These are phyloP conservation scores for Eustalomyia histrio DNA, from an alignment of 2,888 invertebrate species.

Conservation along the genomic window DNA sequence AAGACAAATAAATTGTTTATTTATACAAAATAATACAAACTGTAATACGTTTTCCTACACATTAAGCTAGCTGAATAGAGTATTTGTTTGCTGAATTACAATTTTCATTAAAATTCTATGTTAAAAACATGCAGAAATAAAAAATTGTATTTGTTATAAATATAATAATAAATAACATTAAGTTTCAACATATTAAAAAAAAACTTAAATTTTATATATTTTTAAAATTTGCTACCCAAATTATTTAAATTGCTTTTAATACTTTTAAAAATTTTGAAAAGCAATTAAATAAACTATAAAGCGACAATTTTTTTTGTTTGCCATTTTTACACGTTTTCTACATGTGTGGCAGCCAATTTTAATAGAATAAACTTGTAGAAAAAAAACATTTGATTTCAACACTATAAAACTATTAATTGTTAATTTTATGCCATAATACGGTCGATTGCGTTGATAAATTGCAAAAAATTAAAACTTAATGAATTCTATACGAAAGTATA, in stretches of 20 bases:
- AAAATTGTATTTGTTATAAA: too few relatives aligned
- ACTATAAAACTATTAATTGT: constrained; percentile 47
- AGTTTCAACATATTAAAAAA: not conserved
- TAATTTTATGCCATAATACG: constrained; percentile 34
- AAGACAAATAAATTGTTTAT: too few relatives aligned
- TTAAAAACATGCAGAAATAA: too few relatives aligned
- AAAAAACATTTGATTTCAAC: constrained; percentile 47
- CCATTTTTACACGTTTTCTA: not conserved
- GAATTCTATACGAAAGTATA: constrained; percentile 42
- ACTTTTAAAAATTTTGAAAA: not conserved
- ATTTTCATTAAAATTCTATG: too few relatives aligned
- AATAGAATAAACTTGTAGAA: not conserved
- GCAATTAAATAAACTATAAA: not conserved
- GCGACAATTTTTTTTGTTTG: not conserved
- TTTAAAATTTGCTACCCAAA: not conserved
- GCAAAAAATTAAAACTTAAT: constrained; percentile 28
- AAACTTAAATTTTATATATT: not conserved
- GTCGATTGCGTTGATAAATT: constrained; percentile 46
- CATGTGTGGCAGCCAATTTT: constrained; percentile 49
- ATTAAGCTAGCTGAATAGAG: too few relatives aligned
- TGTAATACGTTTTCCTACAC: too few relatives aligned
- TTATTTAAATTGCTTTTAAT: not conserved
- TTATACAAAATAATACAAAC: too few relatives aligned
- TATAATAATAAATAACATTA: too few relatives aligned
- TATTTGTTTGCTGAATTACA: too few relatives aligned